Evolutionary conservation across 2,888 invertebrate genomes (phyloP).

Genomic region (Agrochola circellaris): DNA sequence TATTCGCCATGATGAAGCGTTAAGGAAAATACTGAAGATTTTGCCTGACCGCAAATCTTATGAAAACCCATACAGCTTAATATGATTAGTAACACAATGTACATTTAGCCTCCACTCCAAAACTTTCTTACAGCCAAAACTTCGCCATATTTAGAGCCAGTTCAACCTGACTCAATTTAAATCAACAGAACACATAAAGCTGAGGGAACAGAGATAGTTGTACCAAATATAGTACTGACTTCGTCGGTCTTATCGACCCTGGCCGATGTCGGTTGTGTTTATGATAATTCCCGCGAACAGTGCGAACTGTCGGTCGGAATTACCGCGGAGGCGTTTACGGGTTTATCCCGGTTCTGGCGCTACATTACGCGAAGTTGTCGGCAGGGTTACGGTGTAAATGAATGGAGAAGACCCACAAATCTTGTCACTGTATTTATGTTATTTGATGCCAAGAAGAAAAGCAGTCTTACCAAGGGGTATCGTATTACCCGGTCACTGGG

Average conservation of each 20-base stretch:
- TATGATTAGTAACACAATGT: slow-evolving; percentile 28
- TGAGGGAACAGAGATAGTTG: slow-evolving; percentile 30
- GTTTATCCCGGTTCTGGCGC: slow-evolving; percentile 69
- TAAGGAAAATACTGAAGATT: background rate
- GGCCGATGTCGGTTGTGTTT: slow-evolving; percentile 73
- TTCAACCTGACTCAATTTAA: slow-evolving; percentile 45
- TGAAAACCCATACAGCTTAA: slow-evolving; percentile 6
- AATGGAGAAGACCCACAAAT: slow-evolving; percentile 29
- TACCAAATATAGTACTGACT: slow-evolving; percentile 44
- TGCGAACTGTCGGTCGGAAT: slow-evolving; percentile 74
- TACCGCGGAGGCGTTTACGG: slow-evolving; percentile 72
- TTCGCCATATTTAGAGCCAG: slow-evolving; percentile 28
- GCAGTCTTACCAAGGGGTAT: no score
- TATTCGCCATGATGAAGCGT: background rate
- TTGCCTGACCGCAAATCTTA: background rate
- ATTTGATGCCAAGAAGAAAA: no score
- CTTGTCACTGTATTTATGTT: background rate
- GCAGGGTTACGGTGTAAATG: slow-evolving; percentile 14
- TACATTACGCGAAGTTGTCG: slow-evolving; percentile 62
- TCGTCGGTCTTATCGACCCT: slow-evolving; percentile 68
- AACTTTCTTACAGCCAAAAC: slow-evolving; percentile 30
- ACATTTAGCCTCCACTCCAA: background rate
- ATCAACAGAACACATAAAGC: slow-evolving; percentile 40
- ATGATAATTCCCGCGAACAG: slow-evolving; percentile 74
- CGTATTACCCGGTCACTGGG: no score